Conservation (phyloP, 2,888 invertebrate genomes). For the Hemicrepidius hirtus region DNA sequence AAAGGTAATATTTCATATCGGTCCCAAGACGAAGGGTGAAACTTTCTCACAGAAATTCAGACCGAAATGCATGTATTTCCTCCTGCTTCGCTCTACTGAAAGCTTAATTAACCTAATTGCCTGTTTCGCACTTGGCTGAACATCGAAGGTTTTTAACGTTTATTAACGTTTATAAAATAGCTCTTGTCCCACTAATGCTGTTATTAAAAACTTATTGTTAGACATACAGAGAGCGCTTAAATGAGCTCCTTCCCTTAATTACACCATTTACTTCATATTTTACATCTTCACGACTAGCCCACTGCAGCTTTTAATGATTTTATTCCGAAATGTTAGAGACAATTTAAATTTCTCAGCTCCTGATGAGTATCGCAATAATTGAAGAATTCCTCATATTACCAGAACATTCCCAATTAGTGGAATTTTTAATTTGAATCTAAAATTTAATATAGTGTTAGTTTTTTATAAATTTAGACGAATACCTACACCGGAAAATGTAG, state of each 20-base stretch:
- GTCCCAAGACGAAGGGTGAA: slow-evolving; percentile 57
- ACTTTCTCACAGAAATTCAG: slow-evolving; percentile 56
- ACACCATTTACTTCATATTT: not conserved
- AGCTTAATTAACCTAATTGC: slow-evolving; percentile 62
- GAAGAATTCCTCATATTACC: too few relatives aligned
- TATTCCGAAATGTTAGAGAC: too few relatives aligned
- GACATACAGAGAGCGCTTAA: slow-evolving; percentile 19
- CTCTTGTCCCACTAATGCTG: slow-evolving; percentile 44
- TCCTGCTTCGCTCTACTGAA: slow-evolving; percentile 57
- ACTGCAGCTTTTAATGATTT: too few relatives aligned
- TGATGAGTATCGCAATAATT: too few relatives aligned
- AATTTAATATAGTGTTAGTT: too few relatives aligned
- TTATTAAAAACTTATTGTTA: slow-evolving; percentile 44
- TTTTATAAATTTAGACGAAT: too few relatives aligned
- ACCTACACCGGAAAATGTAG: too few relatives aligned
- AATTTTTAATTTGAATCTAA: too few relatives aligned
- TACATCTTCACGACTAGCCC: not conserved
- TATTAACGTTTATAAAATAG: slow-evolving; percentile 51
- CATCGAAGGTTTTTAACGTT: slow-evolving; percentile 58
- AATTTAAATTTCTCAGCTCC: too few relatives aligned
- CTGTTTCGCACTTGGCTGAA: slow-evolving; percentile 59
- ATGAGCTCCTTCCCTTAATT: not conserved
- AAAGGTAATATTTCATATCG: slow-evolving; percentile 59
- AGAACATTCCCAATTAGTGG: too few relatives aligned
- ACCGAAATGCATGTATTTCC: slow-evolving; percentile 56